Conservation (phyloP, 2,888 invertebrate species). For the Oeneis ivallda region DNA sequence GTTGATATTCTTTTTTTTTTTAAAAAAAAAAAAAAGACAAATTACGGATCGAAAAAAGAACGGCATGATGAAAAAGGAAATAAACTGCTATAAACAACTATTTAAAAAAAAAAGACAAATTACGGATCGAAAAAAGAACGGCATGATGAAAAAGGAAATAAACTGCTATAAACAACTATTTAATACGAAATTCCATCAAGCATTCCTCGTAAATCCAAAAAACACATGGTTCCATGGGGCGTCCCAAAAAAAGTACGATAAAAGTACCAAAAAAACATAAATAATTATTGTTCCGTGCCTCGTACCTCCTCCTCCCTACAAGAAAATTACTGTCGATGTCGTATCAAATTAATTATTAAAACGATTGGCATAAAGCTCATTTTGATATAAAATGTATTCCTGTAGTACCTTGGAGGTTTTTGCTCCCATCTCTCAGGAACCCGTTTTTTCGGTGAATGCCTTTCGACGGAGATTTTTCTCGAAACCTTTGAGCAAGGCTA, state of each 20-base stretch:
- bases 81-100: too few species aligned
- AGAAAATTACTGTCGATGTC: neutral
- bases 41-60: too few species aligned
- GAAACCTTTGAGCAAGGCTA: slow-evolving; percentile 37
- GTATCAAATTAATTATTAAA: neutral
- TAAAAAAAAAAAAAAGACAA: too few species aligned
- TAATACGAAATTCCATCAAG: too few species aligned
- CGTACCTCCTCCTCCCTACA: neutral
- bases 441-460: slow-evolving; percentile 56
- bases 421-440: slow-evolving; percentile 58
- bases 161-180: too few species aligned
- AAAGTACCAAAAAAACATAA: neutral
- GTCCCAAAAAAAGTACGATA: neutral
- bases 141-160: too few species aligned
- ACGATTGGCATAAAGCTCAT: slow-evolving; percentile 12
- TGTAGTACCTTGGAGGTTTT: slow-evolving; percentile 52
- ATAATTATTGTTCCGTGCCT: neutral
- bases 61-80: too few species aligned
- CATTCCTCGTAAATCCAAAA: neutral
- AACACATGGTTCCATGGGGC: neutral
- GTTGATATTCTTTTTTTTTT: too few species aligned
- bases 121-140: too few species aligned
- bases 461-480: slow-evolving; percentile 53
- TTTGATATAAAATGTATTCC: slow-evolving; percentile 19
- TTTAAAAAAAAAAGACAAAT: too few species aligned